phyloP scores from a whole-genome alignment of 2,888 invertebrate species.

The Apocheima hispidaria region DNA sequence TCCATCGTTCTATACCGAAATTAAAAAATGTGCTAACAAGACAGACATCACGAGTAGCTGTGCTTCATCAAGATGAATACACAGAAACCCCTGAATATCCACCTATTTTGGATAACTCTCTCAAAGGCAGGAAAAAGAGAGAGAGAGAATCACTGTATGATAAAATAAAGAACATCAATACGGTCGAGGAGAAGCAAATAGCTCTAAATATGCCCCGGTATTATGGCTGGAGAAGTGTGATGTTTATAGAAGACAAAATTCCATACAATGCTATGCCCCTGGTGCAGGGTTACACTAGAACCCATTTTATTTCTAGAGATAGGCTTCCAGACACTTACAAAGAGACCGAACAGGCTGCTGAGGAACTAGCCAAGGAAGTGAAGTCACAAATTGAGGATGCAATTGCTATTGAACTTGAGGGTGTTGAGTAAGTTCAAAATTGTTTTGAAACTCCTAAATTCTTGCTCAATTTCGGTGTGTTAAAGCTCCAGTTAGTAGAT shows the following conservation, averaged over 20 bases:
- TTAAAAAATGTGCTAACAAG: conserved; percentile 60
- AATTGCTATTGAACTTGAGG: conserved; percentile 87
- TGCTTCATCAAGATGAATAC: conserved; percentile 73
- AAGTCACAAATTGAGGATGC: conserved; percentile 88
- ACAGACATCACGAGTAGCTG: conserved; percentile 62
- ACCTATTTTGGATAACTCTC: conserved; percentile 87
- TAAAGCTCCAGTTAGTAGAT: no score
- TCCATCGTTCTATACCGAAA: conserved; percentile 68
- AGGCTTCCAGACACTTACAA: conserved; percentile 87
- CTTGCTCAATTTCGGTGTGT: neutral
- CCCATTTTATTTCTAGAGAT: conserved; percentile 87
- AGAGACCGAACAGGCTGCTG: conserved; percentile 75
- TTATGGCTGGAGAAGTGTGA: conserved; percentile 90
- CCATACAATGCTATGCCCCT: conserved; percentile 90
- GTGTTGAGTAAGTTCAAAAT: conserved; percentile 81
- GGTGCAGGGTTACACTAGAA: conserved; percentile 92
- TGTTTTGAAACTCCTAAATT: neutral
- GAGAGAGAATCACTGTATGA: conserved; percentile 80
- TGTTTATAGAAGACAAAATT: conserved; percentile 85
- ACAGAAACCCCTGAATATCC: conserved; percentile 84
- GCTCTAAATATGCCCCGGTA: conserved; percentile 93
- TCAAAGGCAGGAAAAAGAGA: conserved; percentile 77
- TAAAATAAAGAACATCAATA: conserved; percentile 87
- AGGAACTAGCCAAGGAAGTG: conserved; percentile 80
- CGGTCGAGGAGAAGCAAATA: conserved; percentile 94